Evolutionary conservation across 1,140 invertebrate species (phyloP).

Genomic region (Ceratoteleas bidentatus): DNA sequence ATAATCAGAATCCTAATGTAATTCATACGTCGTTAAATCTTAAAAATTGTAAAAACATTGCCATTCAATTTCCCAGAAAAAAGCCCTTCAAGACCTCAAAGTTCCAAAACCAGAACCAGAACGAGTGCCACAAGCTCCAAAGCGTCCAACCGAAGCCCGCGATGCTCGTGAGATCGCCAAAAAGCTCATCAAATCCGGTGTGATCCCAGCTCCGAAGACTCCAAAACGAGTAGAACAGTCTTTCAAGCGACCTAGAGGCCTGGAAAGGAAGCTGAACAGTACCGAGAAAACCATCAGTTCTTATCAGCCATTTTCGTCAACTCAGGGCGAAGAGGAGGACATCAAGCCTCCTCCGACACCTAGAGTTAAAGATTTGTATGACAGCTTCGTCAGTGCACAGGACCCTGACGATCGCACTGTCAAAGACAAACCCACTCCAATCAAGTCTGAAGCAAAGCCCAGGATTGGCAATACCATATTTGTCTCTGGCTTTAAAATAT

Average conservation of each 20-base stretch:
- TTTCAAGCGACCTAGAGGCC: constrained; percentile 89
- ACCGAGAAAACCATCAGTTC: constrained; percentile 88
- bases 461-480: constrained; percentile 92
- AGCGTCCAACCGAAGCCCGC: constrained; percentile 91
- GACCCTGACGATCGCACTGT: constrained; percentile 84
- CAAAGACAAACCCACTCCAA: constrained; percentile 80
- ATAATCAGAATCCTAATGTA: no score
- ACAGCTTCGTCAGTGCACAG: constrained; percentile 92
- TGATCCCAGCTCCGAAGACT: constrained; percentile 91
- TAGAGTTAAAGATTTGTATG: constrained; percentile 90
- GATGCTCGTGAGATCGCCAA: constrained; percentile 97
- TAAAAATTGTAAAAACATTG: no score
- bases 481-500: constrained; percentile 90
- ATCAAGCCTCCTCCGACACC: constrained; percentile 71
- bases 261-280: constrained; percentile 90
- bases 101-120: constrained; percentile 94
- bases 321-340: constrained; percentile 86
- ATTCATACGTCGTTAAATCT: no score
- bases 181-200: constrained; percentile 96
- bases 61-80: no score
- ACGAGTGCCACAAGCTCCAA: constrained; percentile 86
- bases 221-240: constrained; percentile 90
- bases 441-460: constrained; percentile 84
- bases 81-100: constrained; percentile 93
- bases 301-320: constrained; percentile 94